Base-by-base conservation (phyloP, 2,888 invertebrate species). In the Agrotis clavis region DNA sequence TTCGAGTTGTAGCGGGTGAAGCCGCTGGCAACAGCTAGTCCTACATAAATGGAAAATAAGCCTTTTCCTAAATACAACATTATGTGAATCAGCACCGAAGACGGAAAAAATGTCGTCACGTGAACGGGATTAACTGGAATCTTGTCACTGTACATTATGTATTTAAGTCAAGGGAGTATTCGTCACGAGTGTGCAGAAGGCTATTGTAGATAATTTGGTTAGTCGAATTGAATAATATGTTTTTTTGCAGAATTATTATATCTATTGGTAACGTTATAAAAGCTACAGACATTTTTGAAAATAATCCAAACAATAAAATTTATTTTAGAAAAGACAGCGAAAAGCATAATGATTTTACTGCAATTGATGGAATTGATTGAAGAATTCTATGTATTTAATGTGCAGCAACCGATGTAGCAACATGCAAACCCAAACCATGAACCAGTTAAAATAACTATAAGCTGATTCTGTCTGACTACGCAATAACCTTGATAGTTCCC, bases 141-240 rank as follows among this genome's bases (percentile, higher is more conserved):
- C 35, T 71, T 54, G 19, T 59, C 48, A 51, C 4, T 25, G 0
- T 50, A 7, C 14, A 51, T 60, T 63, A 57, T 60, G 35, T 25
- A 69, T 75, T 61, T 48, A 67, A 72, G 66, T 81, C 66, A 80
- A 73, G 68, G 73, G 5, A 53, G 30, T 25, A 48, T n/a, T 14
- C 14, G 25, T 68, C 25, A 54, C 13, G 19, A 41, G 18, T 51
- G n/a, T 18, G 19, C 5, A 14, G 47, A 69, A 59, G 19, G 19
- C 19, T 25, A 35, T 21, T 41, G 25, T 18, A 66, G 45, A 13
- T 16, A 1, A n/a, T 19, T 65, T 13, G 4, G 1, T 7, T 30
- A 30, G 9, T 5, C 11, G 9, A 21, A 57, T 73, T 35, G 0
- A 53, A 41, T 21, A 16, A 6, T 14, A 25, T 14, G 3, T n/a